Conservation (phyloP, 2,888 invertebrate species). For the Monochamus alternatus region DNA sequence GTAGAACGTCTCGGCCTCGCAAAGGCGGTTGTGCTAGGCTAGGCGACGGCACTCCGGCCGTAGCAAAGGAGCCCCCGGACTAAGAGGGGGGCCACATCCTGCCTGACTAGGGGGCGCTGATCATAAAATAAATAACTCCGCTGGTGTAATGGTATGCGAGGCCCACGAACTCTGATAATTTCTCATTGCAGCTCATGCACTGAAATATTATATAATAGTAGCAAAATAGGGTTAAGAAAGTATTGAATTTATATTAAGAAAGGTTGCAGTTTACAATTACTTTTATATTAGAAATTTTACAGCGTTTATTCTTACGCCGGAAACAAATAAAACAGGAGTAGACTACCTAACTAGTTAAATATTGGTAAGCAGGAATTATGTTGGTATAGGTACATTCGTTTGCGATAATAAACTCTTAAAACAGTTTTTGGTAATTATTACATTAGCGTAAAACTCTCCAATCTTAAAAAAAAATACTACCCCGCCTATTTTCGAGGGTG, state of each 20-base stretch:
- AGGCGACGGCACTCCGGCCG: constrained; percentile 52
- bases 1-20: constrained; percentile 34
- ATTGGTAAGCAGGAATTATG: no score
- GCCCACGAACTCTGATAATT: constrained; percentile 16
- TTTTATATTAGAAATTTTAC: not conserved
- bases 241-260: not conserved
- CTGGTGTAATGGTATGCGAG: constrained; percentile 15
- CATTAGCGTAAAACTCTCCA: no score
- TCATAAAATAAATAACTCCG: constrained; percentile 46
- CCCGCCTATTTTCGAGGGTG: no score
- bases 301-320: not conserved
- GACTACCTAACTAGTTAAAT: no score
- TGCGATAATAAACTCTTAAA: no score
- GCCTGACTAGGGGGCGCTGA: constrained; percentile 64
- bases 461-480: no score
- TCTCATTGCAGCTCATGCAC: not conserved
- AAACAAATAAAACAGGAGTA: no score
- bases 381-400: no score
- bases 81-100: constrained; percentile 65
- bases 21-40: constrained; percentile 36
- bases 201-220: constrained; percentile 29
- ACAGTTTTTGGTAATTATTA: no score
- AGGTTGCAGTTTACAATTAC: not conserved
- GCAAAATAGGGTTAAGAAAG: not conserved
- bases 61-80: constrained; percentile 65